Percentiles rank a stretch among this genome's conserved stretches.
Evolutionary conservation across 2,888 invertebrate species (phyloP).

Genomic region (Cosmopolites sordidus): DNA sequence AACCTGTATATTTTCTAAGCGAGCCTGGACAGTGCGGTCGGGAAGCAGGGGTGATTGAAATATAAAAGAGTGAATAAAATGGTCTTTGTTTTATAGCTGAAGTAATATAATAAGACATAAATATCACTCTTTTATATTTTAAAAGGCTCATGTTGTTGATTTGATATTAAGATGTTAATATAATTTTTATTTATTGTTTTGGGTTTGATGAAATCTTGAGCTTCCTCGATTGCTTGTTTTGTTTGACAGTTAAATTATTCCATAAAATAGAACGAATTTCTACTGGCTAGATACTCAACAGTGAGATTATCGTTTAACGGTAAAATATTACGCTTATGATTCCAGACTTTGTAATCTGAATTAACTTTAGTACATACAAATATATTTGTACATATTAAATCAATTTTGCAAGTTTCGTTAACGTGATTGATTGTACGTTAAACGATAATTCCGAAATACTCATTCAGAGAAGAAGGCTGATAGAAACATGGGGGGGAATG

Average conservation of each 20-base stretch:
- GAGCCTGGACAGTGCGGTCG: slow-evolving; percentile 8
- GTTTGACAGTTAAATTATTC: slow-evolving; percentile 39
- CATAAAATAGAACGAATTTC: slow-evolving; percentile 35
- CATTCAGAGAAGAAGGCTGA: slow-evolving; percentile 48
- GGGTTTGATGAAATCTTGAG: slow-evolving; percentile 16
- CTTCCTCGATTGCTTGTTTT: slow-evolving; percentile 32
- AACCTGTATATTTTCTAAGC: slow-evolving; percentile 11
- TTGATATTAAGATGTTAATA: slow-evolving; percentile 28
- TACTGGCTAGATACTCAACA: slow-evolving; percentile 24
- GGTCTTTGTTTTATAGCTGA: no score
- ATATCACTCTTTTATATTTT: slow-evolving; percentile 4
- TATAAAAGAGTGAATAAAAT: neutral
- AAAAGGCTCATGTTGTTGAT: neutral
- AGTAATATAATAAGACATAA: no score
- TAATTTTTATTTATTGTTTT: slow-evolving; percentile 30
- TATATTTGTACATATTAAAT: no score
- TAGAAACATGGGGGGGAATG: slow-evolving; percentile 35
- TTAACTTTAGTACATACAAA: no score
- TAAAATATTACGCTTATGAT: neutral
- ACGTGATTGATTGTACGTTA: slow-evolving; percentile 17
- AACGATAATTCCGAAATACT: slow-evolving; percentile 38
- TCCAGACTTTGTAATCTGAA: no score
- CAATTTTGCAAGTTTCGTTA: no score
- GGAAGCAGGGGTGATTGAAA: slow-evolving; percentile 5
- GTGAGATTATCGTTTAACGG: slow-evolving; percentile 17